phyloP scores from a whole-genome alignment of 2,888 invertebrate genomes.

The Pollenia labialis region DNA sequence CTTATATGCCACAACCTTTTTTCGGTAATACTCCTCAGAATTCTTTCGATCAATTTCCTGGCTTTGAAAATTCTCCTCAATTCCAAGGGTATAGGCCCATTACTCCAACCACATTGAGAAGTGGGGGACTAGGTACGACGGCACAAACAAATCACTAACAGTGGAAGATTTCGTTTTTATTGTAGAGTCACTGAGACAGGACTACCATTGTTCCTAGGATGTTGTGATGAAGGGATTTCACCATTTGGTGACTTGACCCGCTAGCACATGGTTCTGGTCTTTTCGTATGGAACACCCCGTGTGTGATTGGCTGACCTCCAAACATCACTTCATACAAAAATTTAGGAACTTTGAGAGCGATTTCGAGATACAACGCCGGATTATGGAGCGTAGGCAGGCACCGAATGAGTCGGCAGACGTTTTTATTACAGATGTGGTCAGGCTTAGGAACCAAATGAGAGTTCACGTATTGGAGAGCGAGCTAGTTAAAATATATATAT shows the following conservation, averaged over 20 bases:
- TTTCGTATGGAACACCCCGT: too few relatives aligned
- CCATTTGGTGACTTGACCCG: background rate
- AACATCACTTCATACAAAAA: background rate
- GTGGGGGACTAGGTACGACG: constrained; percentile 24
- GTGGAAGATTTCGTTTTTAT: background rate
- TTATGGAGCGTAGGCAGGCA: too few relatives aligned
- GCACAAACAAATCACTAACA: background rate
- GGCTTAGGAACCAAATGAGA: too few relatives aligned
- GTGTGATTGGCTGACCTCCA: too few relatives aligned
- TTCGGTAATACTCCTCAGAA: background rate
- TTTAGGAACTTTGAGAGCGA: too few relatives aligned
- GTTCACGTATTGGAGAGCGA: background rate
- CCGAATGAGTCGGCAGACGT: too few relatives aligned
- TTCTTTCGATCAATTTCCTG: background rate
- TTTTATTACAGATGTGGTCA: too few relatives aligned
- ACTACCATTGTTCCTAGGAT: too few relatives aligned
- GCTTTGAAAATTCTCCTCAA: background rate
- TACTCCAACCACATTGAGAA: background rate
- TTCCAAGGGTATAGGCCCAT: background rate
- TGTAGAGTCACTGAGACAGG: too few relatives aligned
- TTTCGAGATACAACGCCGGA: too few relatives aligned
- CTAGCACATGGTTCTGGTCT: background rate
- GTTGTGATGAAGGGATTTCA: background rate
- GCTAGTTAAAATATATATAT: too few relatives aligned
- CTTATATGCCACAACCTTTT: background rate